Evolutionary conservation across 2,113 vertebrate genomes (phyloP), one percentile per base, ranked within the genome.

Genomic region (Ploceus nigricollis): DNA sequence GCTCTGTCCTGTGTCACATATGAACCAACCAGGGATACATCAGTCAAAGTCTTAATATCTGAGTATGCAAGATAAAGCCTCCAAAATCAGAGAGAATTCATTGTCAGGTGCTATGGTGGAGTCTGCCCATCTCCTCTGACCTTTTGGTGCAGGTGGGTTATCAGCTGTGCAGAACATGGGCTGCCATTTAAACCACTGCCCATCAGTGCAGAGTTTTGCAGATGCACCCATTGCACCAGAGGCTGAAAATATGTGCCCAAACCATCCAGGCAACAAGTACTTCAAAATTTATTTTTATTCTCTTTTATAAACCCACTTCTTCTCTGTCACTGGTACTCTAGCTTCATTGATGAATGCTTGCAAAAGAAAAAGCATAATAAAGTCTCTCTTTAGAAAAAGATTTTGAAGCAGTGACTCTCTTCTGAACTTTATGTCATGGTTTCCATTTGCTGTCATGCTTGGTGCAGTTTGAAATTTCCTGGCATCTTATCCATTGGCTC

Each of bases 381-480:
- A 77, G 39, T 86, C 22, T 93, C 80, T 53, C 40, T 82, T 89
- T 82, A 84, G 70, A 82, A 93, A 86, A 83, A 79, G 65, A 64
- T 87, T 77, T 76, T 78, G 90, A 93, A 96, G 78, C 40, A 40
- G 39, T 28, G 69, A 95, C 89, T 94, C 91, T 87, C 68, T 82
- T 90, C 66, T 95, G 96, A 97, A 95, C 93, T 82, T 45, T 73
- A 79, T 33, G 22, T 95, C 94, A 92, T 61, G 86, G 84, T 96
- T 97, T 97, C 96, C 75, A 5, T 94, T 95, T 88, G 78, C 95
- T 2, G 12, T 82, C 33, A 10, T 68, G 47, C 78, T 78, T 89
- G 40, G n/a, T 95, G 73, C 78, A 70, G 56, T 89, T 89, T 78
- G 91, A 96, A 93, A 93, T 96, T 97, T 91, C 89, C 93, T 96